Percentiles rank a stretch among this genome's conserved stretches.
Evolutionary conservation across 2,797 vertebrate genomes (phyloP).

Genomic region (Scolopax bukidnonensis): DNA sequence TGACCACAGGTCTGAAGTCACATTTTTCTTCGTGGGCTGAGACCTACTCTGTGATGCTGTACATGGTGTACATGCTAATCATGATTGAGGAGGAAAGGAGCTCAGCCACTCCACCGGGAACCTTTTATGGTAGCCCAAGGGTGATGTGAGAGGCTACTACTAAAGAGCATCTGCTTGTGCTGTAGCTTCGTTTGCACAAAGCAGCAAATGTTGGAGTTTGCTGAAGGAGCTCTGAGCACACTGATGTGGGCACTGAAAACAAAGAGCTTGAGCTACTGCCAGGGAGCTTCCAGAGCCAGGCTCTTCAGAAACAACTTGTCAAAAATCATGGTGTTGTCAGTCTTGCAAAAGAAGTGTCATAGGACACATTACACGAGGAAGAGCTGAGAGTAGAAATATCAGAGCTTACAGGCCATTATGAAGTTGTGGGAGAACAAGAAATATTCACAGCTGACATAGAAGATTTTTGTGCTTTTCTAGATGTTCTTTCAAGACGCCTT

Average conservation of each 20-base stretch:
- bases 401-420: not conserved
- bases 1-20: not conserved
- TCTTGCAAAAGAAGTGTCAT: not conserved
- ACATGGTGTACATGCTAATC: not conserved
- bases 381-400: not conserved
- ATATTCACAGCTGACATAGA: not conserved
- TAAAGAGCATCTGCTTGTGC: not conserved
- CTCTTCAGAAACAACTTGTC: not conserved
- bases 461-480: not conserved
- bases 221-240: not conserved
- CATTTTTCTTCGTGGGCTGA: not conserved
- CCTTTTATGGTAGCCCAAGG: not conserved
- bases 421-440: not conserved
- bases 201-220: accelerated
- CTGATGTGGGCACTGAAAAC: not conserved
- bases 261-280: not conserved
- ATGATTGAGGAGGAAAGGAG: not conserved
- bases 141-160: not conserved
- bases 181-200: not conserved
- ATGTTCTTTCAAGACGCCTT: not conserved
- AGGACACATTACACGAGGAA: not conserved
- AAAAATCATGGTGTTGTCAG: not conserved
- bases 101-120: not conserved
- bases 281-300: not conserved
- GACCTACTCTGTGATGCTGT: too few species aligned